phyloP scores from a whole-genome alignment of 2,113 vertebrate species.

The Stegastes partitus region DNA sequence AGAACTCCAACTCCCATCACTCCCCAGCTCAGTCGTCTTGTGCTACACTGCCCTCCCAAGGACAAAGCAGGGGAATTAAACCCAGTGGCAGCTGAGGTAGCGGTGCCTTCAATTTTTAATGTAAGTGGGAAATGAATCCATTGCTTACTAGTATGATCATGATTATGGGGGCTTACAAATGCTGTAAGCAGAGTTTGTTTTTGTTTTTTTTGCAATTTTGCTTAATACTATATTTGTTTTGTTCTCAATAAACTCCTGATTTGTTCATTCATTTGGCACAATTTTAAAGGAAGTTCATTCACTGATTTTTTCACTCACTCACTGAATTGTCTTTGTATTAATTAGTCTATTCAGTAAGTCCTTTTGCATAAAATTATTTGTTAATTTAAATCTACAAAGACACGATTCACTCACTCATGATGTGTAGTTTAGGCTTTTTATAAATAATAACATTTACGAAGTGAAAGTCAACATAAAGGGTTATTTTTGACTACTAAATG shows the following conservation, averaged over 20 bases:
- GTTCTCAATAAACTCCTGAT: no score
- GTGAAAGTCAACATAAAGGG: background rate
- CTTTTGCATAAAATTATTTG: background rate
- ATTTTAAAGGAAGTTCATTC: background rate
- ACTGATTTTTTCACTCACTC: background rate
- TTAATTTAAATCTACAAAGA: background rate
- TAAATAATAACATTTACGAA: background rate
- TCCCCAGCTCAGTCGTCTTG: conserved; percentile 21
- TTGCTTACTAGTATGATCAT: no score
- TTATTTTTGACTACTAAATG: background rate
- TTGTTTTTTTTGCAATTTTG: no score
- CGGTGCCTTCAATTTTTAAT: conserved; percentile 70
- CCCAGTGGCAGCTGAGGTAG: conserved; percentile 82
- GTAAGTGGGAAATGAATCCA: conserved; percentile 27
- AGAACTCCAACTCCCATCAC: conserved; percentile 34
- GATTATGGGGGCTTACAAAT: no score
- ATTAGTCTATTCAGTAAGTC: background rate
- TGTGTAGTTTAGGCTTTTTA: background rate
- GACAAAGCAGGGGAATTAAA: conserved; percentile 25
- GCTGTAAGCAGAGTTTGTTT: no score
- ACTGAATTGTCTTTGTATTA: background rate
- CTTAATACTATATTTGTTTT: no score
- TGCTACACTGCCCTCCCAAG: conserved; percentile 54
- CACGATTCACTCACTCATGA: background rate
- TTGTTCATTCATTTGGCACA: no score